These are phyloP conservation scores for Pseudomyrmex cubaensis DNA, from an alignment of 1,140 invertebrate genomes.

Conservation along the genomic window DNA sequence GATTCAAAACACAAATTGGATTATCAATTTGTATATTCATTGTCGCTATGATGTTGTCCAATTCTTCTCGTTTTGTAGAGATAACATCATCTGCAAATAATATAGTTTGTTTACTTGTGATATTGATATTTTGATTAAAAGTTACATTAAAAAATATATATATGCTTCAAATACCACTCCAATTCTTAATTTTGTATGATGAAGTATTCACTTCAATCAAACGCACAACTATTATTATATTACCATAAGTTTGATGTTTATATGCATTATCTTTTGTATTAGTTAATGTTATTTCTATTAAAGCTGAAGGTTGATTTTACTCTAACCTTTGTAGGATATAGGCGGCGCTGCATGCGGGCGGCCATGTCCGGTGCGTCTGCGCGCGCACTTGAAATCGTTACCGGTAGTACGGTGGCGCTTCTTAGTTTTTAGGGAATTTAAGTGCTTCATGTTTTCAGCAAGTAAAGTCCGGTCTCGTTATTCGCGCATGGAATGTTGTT, in stretches of 20 bases:
- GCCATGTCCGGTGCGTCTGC: too few species aligned
- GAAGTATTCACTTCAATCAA: conserved; percentile 87
- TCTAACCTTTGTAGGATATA: too few species aligned
- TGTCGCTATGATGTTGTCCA: conserved; percentile 88
- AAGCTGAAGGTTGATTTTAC: too few species aligned
- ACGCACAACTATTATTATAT: conserved; percentile 91
- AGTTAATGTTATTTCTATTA: conserved; percentile 90
- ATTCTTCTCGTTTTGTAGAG: conserved; percentile 88
- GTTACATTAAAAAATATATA: conserved; percentile 32
- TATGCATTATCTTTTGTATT: conserved; percentile 91
- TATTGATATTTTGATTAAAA: not conserved
- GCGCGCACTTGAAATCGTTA: too few species aligned
- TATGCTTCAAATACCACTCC: conserved; percentile 83
- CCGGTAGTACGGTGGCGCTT: too few species aligned
- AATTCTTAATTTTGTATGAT: conserved; percentile 90
- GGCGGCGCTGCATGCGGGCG: too few species aligned
- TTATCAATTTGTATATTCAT: conserved; percentile 97
- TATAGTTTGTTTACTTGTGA: not conserved
- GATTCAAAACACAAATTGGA: conserved; percentile 96
- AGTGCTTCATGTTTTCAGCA: too few species aligned
- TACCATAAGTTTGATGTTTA: conserved; percentile 91
- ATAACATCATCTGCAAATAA: conserved; percentile 86
- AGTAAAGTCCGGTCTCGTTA: too few species aligned
- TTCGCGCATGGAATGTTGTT: too few species aligned
- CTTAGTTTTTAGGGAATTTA: too few species aligned